Percentiles rank a stretch among this genome's conserved stretches.
These are phyloP conservation scores for Malurus leucopterus DNA, from an alignment of 2,797 vertebrate genomes.

Conservation along the genomic window DNA sequence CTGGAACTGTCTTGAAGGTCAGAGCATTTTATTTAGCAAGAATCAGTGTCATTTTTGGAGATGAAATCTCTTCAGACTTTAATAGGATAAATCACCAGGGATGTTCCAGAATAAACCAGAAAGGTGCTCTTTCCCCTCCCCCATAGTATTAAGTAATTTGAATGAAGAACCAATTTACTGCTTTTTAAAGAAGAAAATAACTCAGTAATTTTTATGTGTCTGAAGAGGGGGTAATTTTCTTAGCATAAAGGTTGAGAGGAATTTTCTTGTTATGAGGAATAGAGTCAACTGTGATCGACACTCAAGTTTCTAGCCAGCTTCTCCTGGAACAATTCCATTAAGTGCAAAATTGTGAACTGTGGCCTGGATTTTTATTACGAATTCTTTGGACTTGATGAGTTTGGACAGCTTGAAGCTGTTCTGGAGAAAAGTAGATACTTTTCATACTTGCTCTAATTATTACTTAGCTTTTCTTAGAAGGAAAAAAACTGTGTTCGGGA, in stretches of 20 bases:
- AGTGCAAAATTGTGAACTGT: not conserved
- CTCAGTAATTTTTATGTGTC: not conserved
- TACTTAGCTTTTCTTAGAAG: not conserved
- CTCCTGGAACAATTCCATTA: not conserved
- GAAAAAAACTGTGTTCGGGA: not conserved
- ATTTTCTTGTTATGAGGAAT: not conserved
- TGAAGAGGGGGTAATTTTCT: conserved; percentile 13
- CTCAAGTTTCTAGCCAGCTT: not conserved
- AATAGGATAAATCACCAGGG: conserved; percentile 57
- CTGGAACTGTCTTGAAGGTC: conserved; percentile 60
- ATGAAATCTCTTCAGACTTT: conserved; percentile 59
- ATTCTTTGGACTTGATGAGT: conserved; percentile 3
- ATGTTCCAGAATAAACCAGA: conserved; percentile 59
- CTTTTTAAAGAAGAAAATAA: not conserved
- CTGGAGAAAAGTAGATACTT: not conserved
- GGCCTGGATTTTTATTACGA: not conserved
- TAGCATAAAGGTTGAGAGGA: conserved; percentile 2
- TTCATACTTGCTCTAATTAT: not conserved
- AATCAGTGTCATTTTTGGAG: conserved; percentile 58
- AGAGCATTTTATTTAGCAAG: conserved; percentile 62
- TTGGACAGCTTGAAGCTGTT: conserved; percentile 17
- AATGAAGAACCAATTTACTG: not conserved
- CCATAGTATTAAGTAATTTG: not conserved
- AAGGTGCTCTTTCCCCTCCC: not conserved
- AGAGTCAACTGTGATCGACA: not conserved